Conservation (phyloP, 2,113 vertebrate genomes). For the Bos javanicus region DNA sequence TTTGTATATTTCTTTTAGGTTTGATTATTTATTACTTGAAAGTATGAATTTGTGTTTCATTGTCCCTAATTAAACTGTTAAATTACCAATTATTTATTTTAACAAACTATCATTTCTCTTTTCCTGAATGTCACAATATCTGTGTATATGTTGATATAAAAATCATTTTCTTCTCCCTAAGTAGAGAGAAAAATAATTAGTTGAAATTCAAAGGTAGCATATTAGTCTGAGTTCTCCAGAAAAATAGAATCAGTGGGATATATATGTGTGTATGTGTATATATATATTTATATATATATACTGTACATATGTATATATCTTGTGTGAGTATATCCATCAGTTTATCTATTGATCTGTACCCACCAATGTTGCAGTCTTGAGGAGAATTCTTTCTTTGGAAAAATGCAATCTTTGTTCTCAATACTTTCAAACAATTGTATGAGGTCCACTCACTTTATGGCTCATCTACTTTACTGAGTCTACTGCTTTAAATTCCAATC, state of each 20-base stretch:
- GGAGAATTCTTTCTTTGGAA: background rate
- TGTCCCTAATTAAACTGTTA: background rate
- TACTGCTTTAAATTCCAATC: background rate
- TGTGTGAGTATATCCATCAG: background rate
- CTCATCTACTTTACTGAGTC: background rate
- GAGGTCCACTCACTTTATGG: background rate
- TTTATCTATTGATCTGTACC: background rate
- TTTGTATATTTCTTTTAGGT: background rate
- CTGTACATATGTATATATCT: background rate
- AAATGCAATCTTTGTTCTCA: background rate
- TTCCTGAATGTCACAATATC: background rate
- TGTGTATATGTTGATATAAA: background rate
- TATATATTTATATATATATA: background rate
- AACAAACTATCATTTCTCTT: background rate
- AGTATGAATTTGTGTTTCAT: background rate
- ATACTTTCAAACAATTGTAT: background rate
- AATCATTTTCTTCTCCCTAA: background rate
- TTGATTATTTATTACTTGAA: slow-evolving; percentile 7
- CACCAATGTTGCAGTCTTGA: background rate
- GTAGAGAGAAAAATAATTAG: background rate
- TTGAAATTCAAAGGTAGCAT: background rate
- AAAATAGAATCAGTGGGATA: background rate
- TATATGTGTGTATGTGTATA: background rate
- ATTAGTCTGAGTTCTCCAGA: background rate
- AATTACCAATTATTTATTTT: background rate